These are phyloP conservation scores for Myopa tessellatipennis DNA, from an alignment of 2,888 invertebrate species.

Conservation along the genomic window DNA sequence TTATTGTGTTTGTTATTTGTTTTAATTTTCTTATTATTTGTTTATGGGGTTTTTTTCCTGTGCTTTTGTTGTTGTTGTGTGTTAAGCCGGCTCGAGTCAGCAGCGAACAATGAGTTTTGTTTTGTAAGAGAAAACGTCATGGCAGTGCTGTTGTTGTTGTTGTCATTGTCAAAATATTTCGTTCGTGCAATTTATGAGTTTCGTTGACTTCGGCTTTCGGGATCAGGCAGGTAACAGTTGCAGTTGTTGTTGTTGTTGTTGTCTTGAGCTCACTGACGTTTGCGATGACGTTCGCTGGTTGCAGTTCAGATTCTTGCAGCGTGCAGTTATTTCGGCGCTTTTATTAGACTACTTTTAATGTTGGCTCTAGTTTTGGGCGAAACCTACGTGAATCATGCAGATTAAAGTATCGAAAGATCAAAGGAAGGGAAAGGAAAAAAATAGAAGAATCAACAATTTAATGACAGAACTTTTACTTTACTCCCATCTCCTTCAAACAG, in stretches of 20 bases:
- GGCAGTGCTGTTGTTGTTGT: slow-evolving; percentile 11
- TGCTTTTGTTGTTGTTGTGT: not conserved
- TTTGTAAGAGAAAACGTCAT: slow-evolving; percentile 3
- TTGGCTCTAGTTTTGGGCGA: too few relatives aligned
- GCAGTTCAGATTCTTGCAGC: not conserved
- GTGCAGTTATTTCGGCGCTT: not conserved
- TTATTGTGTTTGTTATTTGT: slow-evolving; percentile 3
- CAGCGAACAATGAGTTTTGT: not conserved
- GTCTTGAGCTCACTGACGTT: not conserved
- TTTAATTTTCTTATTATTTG: not conserved
- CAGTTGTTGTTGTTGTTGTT: slow-evolving; percentile 3
- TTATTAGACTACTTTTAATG: not conserved
- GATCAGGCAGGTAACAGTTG: slow-evolving; percentile 19
- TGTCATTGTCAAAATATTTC: slow-evolving; percentile 35
- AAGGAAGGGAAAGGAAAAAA: too few relatives aligned
- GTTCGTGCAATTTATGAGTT: slow-evolving; percentile 25
- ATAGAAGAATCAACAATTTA: too few relatives aligned
- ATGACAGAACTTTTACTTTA: too few relatives aligned
- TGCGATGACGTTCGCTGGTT: too few relatives aligned
- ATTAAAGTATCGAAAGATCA: too few relatives aligned
- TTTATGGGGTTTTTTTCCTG: not conserved
- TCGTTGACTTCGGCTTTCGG: slow-evolving; percentile 17
- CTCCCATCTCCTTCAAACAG: too few relatives aligned
- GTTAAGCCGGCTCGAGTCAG: not conserved
- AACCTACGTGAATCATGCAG: slow-evolving; percentile 12